phyloP scores from a whole-genome alignment of 2,113 vertebrate species.

The Strigops habroptila region DNA sequence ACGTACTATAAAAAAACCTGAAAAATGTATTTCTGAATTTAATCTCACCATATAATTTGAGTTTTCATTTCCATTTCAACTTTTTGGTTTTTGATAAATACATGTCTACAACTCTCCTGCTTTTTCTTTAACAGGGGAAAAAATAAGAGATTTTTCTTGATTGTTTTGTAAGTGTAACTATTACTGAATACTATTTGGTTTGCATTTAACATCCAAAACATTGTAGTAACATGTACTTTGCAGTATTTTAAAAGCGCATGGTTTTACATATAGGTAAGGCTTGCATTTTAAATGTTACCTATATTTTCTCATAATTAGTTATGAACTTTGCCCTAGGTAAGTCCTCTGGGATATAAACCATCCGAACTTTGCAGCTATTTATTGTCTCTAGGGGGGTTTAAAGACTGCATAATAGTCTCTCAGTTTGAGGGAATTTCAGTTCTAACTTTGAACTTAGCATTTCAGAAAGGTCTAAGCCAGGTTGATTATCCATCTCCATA shows the following conservation, averaged over 20 bases:
- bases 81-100: neutral
- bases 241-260: neutral
- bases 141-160: neutral
- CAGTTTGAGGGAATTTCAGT: neutral
- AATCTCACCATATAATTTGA: rapidly evolving
- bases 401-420: neutral
- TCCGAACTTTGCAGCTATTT: neutral
- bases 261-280: neutral
- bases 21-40: neutral
- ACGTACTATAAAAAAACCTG: neutral
- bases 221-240: neutral
- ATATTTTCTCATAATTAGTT: neutral
- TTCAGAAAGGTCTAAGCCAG: neutral
- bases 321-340: neutral
- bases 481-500: neutral
- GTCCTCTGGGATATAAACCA: neutral
- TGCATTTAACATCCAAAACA: neutral
- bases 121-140: neutral
- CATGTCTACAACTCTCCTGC: neutral
- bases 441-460: neutral
- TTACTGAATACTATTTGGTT: neutral
- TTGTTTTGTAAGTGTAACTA: neutral
- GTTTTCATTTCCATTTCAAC: neutral
- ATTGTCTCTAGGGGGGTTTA: neutral
- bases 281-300: neutral